phyloP scores from a whole-genome alignment of 2,888 invertebrate species.

The Brachyptera putata region DNA sequence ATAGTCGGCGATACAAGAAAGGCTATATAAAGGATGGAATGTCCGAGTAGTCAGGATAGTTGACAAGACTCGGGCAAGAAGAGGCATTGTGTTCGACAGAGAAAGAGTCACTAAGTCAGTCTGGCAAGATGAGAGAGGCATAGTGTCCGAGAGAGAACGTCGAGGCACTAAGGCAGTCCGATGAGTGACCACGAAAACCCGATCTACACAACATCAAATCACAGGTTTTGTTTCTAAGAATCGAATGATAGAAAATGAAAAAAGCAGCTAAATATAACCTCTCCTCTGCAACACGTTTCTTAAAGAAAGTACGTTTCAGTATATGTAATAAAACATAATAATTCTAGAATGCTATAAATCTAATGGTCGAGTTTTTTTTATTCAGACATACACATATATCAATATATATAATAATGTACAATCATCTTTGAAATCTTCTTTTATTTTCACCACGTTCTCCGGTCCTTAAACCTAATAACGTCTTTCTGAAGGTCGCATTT shows the following conservation, averaged over 20 bases:
- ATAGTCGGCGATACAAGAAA: too few relatives aligned
- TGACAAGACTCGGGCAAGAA: not conserved
- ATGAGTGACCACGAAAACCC: not conserved
- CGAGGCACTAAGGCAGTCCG: constrained; percentile 18
- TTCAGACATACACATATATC: too few relatives aligned
- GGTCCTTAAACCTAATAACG: not conserved
- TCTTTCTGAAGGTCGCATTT: constrained; percentile 9
- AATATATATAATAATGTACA: too few relatives aligned
- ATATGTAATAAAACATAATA: too few relatives aligned
- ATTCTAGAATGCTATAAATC: too few relatives aligned
- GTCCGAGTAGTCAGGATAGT: not conserved
- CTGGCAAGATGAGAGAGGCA: not conserved
- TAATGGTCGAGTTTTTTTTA: too few relatives aligned
- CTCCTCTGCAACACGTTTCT: too few relatives aligned
- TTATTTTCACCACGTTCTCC: not conserved
- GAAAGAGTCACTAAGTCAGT: not conserved
- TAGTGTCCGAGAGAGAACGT: not conserved
- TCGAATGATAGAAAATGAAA: too few relatives aligned
- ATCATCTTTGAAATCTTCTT: too few relatives aligned
- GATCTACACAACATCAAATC: constrained; percentile 1
- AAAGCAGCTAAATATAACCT: too few relatives aligned
- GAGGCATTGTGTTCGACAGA: not conserved
- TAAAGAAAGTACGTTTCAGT: too few relatives aligned
- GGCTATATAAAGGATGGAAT: constrained; percentile 12
- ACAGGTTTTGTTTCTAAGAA: not conserved